Conservation (phyloP, 2,888 invertebrate species). For the Rotaria sp. region DNA sequence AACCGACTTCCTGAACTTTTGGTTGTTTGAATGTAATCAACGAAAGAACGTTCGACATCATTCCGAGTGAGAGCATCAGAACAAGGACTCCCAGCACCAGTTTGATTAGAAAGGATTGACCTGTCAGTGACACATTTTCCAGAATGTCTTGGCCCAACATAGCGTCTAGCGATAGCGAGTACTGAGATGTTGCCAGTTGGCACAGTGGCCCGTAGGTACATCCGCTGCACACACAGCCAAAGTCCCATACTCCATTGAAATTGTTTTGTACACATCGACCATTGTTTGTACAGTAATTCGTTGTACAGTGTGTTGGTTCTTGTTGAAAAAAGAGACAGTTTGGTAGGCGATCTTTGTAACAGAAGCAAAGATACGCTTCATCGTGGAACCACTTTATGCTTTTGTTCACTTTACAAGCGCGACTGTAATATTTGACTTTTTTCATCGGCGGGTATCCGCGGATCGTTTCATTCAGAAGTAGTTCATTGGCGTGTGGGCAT, state of each 20-base stretch:
- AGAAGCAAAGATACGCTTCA: not conserved
- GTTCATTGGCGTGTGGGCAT: not conserved
- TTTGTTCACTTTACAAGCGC: not conserved
- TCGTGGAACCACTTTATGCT: not conserved
- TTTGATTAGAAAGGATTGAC: not conserved
- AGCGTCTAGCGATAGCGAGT: not conserved
- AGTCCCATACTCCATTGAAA: not conserved
- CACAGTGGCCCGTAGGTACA: not conserved
- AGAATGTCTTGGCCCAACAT: not conserved
- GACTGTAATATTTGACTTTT: not conserved
- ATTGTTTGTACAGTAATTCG: not conserved
- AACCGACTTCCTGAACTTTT: not conserved
- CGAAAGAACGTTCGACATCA: not conserved
- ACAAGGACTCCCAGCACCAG: not conserved
- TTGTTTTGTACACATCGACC: not conserved
- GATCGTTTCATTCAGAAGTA: not conserved
- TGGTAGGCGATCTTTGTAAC: not conserved
- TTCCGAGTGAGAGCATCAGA: not conserved
- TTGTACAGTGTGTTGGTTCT: not conserved
- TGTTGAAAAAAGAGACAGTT: not conserved
- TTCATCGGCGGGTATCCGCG: not conserved
- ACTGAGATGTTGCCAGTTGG: not conserved
- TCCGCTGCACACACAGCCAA: not conserved
- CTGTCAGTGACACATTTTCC: not conserved
- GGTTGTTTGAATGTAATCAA: not conserved